These are phyloP conservation scores for Hafferia zeledoni DNA, from an alignment of 2,797 vertebrate species.

Conservation along the genomic window DNA sequence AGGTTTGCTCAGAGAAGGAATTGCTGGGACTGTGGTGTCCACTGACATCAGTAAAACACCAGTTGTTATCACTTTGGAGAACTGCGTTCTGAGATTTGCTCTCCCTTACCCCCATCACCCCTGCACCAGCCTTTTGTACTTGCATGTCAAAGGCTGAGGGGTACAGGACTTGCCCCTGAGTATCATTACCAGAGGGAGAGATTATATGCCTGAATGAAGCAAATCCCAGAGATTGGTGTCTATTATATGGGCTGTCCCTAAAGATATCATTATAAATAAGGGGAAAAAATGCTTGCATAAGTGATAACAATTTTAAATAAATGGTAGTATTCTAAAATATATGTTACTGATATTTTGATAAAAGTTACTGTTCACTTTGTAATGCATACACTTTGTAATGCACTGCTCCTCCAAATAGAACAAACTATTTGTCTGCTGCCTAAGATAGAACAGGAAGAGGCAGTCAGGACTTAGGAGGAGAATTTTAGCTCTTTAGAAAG, in stretches of 20 bases:
- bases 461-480: neutral
- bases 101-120: neutral
- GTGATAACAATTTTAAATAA: neutral
- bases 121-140: neutral
- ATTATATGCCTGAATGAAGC: neutral
- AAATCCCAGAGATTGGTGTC: neutral
- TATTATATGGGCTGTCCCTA: neutral
- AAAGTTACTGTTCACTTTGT: neutral
- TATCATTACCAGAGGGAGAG: neutral
- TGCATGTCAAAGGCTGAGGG: neutral
- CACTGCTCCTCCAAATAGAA: neutral
- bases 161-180: neutral
- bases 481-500: neutral
- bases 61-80: neutral
- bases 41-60: neutral
- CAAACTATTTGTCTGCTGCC: neutral
- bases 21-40: accelerated
- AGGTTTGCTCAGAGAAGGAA: neutral
- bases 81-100: neutral
- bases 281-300: neutral
- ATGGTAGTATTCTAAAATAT: neutral
- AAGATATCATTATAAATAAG: neutral
- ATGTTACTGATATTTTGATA: neutral
- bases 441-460: neutral
- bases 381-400: neutral